Conservation (phyloP, 1,140 invertebrate species). For the Arion vulgaris region DNA sequence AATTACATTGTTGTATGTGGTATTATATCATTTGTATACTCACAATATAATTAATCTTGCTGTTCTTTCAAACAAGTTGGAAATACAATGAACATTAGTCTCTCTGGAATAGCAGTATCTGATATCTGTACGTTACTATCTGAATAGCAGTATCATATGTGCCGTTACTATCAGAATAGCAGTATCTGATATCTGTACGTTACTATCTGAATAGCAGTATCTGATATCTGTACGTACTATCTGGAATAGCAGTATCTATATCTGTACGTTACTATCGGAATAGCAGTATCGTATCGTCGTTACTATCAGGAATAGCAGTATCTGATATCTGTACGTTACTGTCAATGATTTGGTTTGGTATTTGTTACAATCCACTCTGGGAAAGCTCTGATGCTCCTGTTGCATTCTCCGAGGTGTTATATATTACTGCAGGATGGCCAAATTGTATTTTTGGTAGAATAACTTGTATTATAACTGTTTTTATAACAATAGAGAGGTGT, state of each 20-base stretch:
- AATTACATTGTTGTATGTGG: slow-evolving; percentile 11
- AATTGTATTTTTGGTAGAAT: slow-evolving; percentile 13
- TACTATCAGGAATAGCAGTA: too few species aligned
- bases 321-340: background rate
- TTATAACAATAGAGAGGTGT: slow-evolving; percentile 13
- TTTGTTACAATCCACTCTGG: background rate
- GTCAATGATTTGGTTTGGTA: slow-evolving; percentile 2
- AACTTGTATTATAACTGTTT: slow-evolving; percentile 13
- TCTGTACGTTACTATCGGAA: too few species aligned
- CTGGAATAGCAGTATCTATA: too few species aligned
- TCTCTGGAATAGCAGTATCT: slow-evolving; percentile 1
- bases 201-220: too few species aligned
- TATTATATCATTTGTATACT: background rate
- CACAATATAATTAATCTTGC: background rate
- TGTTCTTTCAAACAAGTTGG: background rate
- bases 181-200: too few species aligned
- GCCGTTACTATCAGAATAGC: too few species aligned
- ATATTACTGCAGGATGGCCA: background rate
- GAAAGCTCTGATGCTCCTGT: background rate
- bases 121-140: background rate
- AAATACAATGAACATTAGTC: slow-evolving; percentile 8
- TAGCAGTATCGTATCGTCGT: too few species aligned
- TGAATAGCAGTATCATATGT: too few species aligned
- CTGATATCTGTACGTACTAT: too few species aligned
- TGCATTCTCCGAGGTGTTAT: background rate